Evolutionary conservation across 2,797 vertebrate genomes (phyloP).

Genomic region (Selene dorsalis): DNA sequence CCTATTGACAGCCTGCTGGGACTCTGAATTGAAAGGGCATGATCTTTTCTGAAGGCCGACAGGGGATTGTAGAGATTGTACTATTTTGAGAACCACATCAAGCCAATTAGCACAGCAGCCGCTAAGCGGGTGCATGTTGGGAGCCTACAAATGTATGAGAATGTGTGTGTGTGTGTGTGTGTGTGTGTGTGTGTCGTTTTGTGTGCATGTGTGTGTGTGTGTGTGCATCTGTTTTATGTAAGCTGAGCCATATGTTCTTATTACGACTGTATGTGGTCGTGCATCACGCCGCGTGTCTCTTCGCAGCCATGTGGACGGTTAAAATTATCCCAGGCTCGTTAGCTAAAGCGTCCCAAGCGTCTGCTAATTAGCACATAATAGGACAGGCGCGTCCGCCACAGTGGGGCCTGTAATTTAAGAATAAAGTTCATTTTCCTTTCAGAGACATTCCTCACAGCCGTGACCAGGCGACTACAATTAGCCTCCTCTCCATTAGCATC

Average conservation of each 20-base stretch:
- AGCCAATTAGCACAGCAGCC: slow-evolving; percentile 81
- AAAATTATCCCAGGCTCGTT: slow-evolving; percentile 81
- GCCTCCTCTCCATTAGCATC: slow-evolving; percentile 72
- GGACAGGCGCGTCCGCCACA: slow-evolving; percentile 74
- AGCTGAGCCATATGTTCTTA: slow-evolving; percentile 71
- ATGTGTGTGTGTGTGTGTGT: slow-evolving; percentile 41
- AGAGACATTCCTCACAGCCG: slow-evolving; percentile 72
- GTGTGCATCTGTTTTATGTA: slow-evolving; percentile 51
- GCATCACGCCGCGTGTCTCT: slow-evolving; percentile 55
- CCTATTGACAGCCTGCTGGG: slow-evolving; percentile 68
- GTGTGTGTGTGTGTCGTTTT: neutral
- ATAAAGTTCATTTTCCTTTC: slow-evolving; percentile 79
- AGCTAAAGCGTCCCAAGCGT: slow-evolving; percentile 80
- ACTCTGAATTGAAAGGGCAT: slow-evolving; percentile 74
- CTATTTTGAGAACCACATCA: slow-evolving; percentile 80
- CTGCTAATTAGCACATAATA: slow-evolving; percentile 85
- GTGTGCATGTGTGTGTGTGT: slow-evolving; percentile 20
- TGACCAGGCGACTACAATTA: slow-evolving; percentile 75
- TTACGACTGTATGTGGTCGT: slow-evolving; percentile 43
- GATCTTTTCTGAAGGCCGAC: slow-evolving; percentile 75
- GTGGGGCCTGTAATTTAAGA: slow-evolving; percentile 78
- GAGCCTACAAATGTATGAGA: slow-evolving; percentile 43
- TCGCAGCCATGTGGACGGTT: slow-evolving; percentile 69
- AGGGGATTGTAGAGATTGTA: slow-evolving; percentile 63
- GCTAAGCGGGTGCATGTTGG: slow-evolving; percentile 73